Percentiles rank a stretch among this genome's conserved stretches.
phyloP scores from a whole-genome alignment of 2,797 vertebrate genomes.

The Lerista edwardsae region DNA sequence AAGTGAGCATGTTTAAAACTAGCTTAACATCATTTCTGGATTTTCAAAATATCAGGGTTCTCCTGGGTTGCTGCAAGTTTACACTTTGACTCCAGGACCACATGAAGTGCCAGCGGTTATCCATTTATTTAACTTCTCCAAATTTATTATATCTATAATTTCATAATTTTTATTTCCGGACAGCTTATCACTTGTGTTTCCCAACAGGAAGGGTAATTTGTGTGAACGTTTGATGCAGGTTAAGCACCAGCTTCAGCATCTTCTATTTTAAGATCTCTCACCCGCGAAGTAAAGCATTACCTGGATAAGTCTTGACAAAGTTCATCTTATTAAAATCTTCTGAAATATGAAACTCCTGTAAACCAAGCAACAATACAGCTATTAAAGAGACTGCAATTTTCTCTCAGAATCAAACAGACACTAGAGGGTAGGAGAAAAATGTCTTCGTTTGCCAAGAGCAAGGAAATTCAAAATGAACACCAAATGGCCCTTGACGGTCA shows the following conservation, averaged over 20 bases:
- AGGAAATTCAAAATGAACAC: background rate
- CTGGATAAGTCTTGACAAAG: constrained; percentile 96
- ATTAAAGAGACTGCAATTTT: background rate
- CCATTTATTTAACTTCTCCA: background rate
- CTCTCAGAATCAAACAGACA: background rate
- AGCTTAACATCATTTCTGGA: background rate
- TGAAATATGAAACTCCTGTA: constrained; percentile 95
- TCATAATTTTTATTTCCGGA: background rate
- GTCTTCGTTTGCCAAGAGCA: background rate
- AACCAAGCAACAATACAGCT: constrained; percentile 31
- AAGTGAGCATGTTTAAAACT: background rate
- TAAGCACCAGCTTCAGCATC: background rate
- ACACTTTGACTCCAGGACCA: background rate
- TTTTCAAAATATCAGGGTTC: background rate
- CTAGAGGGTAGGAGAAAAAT: background rate
- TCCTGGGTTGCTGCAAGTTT: no score
- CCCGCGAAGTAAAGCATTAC: constrained; percentile 71
- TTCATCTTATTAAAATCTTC: constrained; percentile 99
- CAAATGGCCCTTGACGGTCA: background rate
- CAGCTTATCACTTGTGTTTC: background rate
- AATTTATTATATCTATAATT: background rate
- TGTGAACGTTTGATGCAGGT: background rate
- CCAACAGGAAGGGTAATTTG: background rate
- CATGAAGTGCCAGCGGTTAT: background rate
- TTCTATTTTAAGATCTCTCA: background rate